Evolutionary conservation across 1,140 invertebrate genomes (phyloP).

Genomic region (Bombus huntii): DNA sequence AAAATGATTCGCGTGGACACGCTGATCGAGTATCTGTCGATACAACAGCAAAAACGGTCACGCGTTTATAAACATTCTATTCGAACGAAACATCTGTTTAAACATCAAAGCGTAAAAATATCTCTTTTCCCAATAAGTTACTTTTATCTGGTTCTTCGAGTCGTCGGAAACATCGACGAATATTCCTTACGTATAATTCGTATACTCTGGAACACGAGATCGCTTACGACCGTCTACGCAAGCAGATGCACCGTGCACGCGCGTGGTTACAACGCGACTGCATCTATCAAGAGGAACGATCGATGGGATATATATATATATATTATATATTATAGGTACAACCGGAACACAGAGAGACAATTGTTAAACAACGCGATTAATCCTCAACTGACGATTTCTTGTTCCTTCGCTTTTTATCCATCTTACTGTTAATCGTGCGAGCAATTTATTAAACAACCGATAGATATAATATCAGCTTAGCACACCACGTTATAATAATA

Average conservation of each 20-base stretch:
- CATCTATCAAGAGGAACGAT: constrained; percentile 64
- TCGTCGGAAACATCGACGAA: neutral
- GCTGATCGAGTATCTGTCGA: neutral
- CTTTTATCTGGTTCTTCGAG: neutral
- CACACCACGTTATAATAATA: too few species aligned
- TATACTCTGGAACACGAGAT: neutral
- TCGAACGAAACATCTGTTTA: neutral
- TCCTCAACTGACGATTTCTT: constrained; percentile 30
- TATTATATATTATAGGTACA: constrained; percentile 50
- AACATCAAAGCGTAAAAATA: neutral
- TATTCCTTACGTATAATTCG: constrained; percentile 8
- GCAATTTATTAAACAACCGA: neutral
- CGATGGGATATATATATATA: constrained; percentile 55
- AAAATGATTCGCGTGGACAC: neutral
- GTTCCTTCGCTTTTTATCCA: neutral
- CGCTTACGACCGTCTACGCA: neutral
- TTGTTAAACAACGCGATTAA: constrained; percentile 61
- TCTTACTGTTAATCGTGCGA: neutral
- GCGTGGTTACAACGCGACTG: constrained; percentile 30
- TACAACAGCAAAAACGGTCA: too few species aligned
- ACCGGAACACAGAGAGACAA: constrained; percentile 67
- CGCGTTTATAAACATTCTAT: neutral
- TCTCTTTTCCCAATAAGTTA: neutral
- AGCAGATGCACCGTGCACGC: constrained; percentile 37
- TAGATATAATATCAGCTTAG: too few species aligned